Base-by-base conservation (phyloP, 2,888 invertebrate species). In the Podabrus alpinus region DNA sequence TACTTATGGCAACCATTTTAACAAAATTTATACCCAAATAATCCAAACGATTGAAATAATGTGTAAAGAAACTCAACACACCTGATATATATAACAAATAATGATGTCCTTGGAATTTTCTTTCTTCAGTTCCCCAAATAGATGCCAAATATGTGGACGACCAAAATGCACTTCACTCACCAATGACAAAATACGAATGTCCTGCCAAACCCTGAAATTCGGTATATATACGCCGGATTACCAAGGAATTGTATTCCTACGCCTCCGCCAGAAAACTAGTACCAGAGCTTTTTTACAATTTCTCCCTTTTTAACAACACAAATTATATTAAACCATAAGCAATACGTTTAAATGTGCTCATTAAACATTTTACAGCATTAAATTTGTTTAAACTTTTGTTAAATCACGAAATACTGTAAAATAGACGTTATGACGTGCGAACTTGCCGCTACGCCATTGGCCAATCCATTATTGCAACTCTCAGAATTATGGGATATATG, bases 1-100 rank as follows among this genome's bases (percentile, higher is more conserved):
- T 90, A 60, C 21, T 25, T 29, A 62, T 15, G 24, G 25, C 67
- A 67, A 29, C 19, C 62, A 64, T 64, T 9, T 3, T 64, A 5
- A 64, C 10, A 64, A 19, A 64, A 64, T 0, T 64, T 64, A 64
- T 7, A 45, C 45, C 45, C 7, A 45, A 45, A 45, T 64, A 17
- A 19, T 19, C 62, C 15, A 45, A 45, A 45, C 45, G 45, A 45
- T 45, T n/a, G n/a, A 45, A n/a, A 45, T 5, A 45, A 19, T 64
- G 62, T 21, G 21, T 17, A 64, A 64, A 64, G 21, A 17, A 64
- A 64, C 62, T 19, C 62, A 64, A 64, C 62, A 64, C 62, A 64
- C 62, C 62, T 64, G 62, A 64, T 64, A 64, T 10, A 17, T 15
- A 64, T 64, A n/a, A n/a, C 59, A 61, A 61, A 64, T 13, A 13